These are phyloP conservation scores for Cynocephalus volans DNA, from an alignment of 2,113 vertebrate species.

Conservation along the genomic window DNA sequence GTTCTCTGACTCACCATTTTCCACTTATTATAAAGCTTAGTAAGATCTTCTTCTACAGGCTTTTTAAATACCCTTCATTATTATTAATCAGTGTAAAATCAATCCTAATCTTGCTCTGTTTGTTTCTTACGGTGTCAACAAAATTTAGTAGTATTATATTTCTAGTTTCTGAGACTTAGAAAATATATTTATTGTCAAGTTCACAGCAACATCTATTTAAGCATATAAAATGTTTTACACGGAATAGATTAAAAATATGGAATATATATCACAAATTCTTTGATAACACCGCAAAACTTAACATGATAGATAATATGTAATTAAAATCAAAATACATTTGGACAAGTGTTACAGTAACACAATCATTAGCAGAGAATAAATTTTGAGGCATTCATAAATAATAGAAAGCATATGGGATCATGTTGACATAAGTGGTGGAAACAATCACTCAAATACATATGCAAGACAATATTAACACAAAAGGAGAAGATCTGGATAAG, in stretches of 20 bases:
- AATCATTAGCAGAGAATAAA: not conserved
- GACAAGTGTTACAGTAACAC: not conserved
- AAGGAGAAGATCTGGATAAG: not conserved
- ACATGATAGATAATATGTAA: not conserved
- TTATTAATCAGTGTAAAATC: not conserved
- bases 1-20: not conserved
- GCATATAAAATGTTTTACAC: not conserved
- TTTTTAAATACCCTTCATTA: not conserved
- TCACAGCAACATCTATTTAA: not conserved
- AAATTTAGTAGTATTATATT: not conserved
- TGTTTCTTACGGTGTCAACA: not conserved
- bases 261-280: not conserved
- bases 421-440: not conserved
- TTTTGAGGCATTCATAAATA: not conserved
- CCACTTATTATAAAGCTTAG: too few relatives aligned
- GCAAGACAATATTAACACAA: not conserved
- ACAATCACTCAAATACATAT: not conserved
- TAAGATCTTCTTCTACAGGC: too few relatives aligned
- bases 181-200: not conserved
- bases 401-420: not conserved
- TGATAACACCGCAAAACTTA: not conserved
- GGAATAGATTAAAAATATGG: not conserved
- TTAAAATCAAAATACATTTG: not conserved
- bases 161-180: not conserved
- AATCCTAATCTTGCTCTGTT: not conserved